Evolutionary conservation across 2,113 vertebrate genomes (phyloP).

Genomic region (Xiphophorus couchianus): DNA sequence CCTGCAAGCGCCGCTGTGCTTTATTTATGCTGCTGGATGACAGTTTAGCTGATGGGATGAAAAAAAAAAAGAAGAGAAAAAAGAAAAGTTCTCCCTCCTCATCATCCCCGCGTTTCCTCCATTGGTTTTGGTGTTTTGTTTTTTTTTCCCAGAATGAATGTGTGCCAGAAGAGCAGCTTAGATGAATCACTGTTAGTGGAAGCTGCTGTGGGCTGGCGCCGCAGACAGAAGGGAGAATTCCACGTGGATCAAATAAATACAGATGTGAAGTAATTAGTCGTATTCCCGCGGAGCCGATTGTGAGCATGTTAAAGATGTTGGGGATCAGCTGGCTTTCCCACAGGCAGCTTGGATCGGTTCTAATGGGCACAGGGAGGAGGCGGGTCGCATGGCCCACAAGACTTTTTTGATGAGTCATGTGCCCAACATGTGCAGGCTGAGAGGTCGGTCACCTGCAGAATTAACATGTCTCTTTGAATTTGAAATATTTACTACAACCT

Average conservation of each 20-base stretch:
- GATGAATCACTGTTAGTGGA: slow-evolving; percentile 94
- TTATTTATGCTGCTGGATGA: slow-evolving; percentile 67
- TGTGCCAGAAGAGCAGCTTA: slow-evolving; percentile 89
- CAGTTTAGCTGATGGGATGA: slow-evolving; percentile 67
- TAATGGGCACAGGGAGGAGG: slow-evolving; percentile 86
- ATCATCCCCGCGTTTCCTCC: slow-evolving; percentile 77
- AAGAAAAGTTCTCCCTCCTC: slow-evolving; percentile 33
- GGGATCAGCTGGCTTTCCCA: slow-evolving; percentile 87
- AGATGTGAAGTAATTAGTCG: slow-evolving; percentile 99
- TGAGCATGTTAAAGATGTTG: slow-evolving; percentile 89
- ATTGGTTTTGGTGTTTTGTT: slow-evolving; percentile 83
- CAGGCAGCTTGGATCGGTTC: slow-evolving; percentile 92
- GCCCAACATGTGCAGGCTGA: slow-evolving; percentile 76
- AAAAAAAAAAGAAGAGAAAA: slow-evolving; percentile 23
- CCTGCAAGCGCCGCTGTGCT: slow-evolving; percentile 47
- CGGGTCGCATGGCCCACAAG: slow-evolving; percentile 88
- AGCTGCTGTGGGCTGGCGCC: slow-evolving; percentile 86
- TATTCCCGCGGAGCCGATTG: slow-evolving; percentile 91
- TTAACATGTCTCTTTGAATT: neutral
- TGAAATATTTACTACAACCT: neutral
- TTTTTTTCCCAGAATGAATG: slow-evolving; percentile 78
- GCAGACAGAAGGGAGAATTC: slow-evolving; percentile 96
- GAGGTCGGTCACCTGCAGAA: slow-evolving; percentile 50
- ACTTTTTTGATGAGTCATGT: slow-evolving; percentile 85
- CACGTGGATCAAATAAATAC: slow-evolving; percentile 97